Evolutionary conservation across 2,888 invertebrate genomes (phyloP), one percentile per base, ranked within the genome.

Genomic region (Stramonita haemastoma): DNA sequence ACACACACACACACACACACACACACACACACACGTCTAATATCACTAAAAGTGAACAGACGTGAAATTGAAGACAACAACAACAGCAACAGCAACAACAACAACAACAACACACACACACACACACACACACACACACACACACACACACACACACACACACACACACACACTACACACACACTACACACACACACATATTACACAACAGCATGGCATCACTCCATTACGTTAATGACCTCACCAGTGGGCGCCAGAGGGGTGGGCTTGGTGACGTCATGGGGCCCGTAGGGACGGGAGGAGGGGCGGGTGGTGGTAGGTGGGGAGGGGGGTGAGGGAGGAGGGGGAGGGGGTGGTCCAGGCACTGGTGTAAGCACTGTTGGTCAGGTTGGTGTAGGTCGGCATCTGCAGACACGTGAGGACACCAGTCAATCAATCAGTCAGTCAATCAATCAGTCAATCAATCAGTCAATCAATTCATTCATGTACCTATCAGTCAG

Each of bases 261-360:
- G 6, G 92, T 89, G 34, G 91, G 90, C 91, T 94, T 93, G 19
- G 93, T 92, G 91, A 94, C 92, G 90, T 94, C 94, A 91, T 92
- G 93, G 86, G 91, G 93, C 26, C 81, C 81, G 89, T 94, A 93
- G 13, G 92, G 81, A 13, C 92, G 32, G 17, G 87, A 66, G 32
- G 87, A 81, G 4, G 22, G 77, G 34, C 26, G 88, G 57, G 1
- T 66, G 90, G 83, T 87, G 91, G 84, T 93, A 93, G 73, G 93
- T 92, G 70, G 91, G 91, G 36, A 93, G 91, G 17, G 93, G 89
- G 17, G 92, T 89, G 60, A 93, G 90, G 60, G 92, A 92, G 32
- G 91, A 91, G 32, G 91, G 88, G 89, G 90, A 90, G 34, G 91
- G 90, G 29, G 92, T 91, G 4, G 93, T 89, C 94, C 94, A 94